Evolutionary conservation across 2,888 invertebrate species (phyloP), one percentile per base, ranked within the genome.

Genomic region (Parapristionchus giblindavisi): DNA sequence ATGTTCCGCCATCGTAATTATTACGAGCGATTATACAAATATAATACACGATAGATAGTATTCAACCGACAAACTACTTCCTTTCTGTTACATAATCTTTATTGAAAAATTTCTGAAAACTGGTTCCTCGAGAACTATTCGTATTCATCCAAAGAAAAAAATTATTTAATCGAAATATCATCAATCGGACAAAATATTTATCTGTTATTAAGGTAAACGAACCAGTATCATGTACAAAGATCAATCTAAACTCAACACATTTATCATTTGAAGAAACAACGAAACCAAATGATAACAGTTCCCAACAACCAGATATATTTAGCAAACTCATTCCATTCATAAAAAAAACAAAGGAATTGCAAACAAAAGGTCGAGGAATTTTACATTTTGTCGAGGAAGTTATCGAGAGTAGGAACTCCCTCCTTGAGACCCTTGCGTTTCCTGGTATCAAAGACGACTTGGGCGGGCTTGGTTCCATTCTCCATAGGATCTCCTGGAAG

Each of bases 381-480:
- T 95, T 97, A 99, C 93, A 99, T 92, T 92, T 99, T 99, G 92
- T 99, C 99, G 91, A 97, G 91, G 91, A 95, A 99, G 92, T 94
- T 93, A 89, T 93, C 91, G 89, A 99, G 92, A 89, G 95, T 94
- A 88, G 99, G 99, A 85, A 99, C 92, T 89, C 94, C 95, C 89
- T 97, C 97, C 91, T 97, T 98, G 89, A 99, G 92, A 90, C 98
- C 98, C 92, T 99, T 99, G 90, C 99, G 93, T 91, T 98, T 98
- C 90, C 99, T 94, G 86, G 94, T 97, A 76, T 95, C 95, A 92
- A 93, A 91, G 65, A 90, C 56, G 34, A 71, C 73, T 58, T 81
- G 84, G 73, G 84, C 87, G 51, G 90, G 89, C 82, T 89, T 90
- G 79, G 88, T 87, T 71, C 83, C 80, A 11, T 87, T 83, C 61